Conservation (phyloP, 2,113 vertebrate genomes). For the Dolichallabes microphthalmus region DNA sequence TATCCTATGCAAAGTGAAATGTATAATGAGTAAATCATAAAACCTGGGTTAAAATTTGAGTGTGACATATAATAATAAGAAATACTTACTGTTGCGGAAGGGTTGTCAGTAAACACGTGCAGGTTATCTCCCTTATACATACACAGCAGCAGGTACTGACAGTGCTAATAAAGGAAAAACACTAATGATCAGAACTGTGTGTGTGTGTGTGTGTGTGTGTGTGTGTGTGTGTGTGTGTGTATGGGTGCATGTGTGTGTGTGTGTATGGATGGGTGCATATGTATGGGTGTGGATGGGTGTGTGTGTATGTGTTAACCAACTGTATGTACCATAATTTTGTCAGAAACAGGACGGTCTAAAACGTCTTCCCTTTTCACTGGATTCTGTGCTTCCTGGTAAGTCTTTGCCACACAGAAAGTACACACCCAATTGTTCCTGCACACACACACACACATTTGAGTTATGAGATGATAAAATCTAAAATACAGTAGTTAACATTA, state of each 20-base stretch:
- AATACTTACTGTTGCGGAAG: background rate
- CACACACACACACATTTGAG: too few relatives aligned
- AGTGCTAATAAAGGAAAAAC: background rate
- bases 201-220: background rate
- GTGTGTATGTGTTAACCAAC: background rate
- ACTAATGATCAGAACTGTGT: background rate
- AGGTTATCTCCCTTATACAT: background rate
- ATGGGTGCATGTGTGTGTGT: too few relatives aligned
- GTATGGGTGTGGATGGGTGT: background rate
- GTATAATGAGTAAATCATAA: too few relatives aligned
- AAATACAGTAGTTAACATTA: background rate
- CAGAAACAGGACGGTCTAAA: constrained; percentile 43
- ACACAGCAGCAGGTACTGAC: background rate
- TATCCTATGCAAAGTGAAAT: background rate
- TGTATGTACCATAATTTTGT: constrained; percentile 53
- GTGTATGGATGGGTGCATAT: background rate
- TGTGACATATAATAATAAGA: background rate
- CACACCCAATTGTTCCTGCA: constrained; percentile 66
- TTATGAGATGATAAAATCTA: background rate
- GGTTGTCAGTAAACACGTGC: background rate
- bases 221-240: background rate
- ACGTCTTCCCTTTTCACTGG: constrained; percentile 27
- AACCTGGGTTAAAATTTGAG: background rate
- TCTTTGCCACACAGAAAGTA: constrained; percentile 61
- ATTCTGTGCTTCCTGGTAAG: background rate